Base-by-base conservation (phyloP, 1,140 invertebrate genomes). In the Diuraphis noxia region DNA sequence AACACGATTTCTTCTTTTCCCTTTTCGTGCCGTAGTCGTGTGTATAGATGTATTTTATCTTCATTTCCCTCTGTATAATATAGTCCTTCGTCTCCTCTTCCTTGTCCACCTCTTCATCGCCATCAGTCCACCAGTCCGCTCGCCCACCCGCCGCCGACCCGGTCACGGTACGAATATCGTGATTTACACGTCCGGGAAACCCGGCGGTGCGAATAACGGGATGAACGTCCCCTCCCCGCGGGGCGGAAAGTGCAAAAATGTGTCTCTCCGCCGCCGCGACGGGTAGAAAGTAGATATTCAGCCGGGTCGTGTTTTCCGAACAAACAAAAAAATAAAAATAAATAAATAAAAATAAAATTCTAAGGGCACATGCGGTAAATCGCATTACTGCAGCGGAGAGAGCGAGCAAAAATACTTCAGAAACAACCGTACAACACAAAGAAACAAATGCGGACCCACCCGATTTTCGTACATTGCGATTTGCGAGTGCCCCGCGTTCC, bases 241-340 rank as follows among this genome's bases (percentile, higher is more conserved):
- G 41, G 41, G 85, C 0, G 46, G 85, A 87, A 87, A 87, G 85
- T 87, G 85, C 85, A 87, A 87, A 87, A 87, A 87, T 87, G 85
- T 87, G 85, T 87, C 85, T 87, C n/a, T 23, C 17, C n/a, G 43
- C 81, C 40, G 25, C n/a, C 30, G 40, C 43, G 43, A 46, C 43
- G n/a, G 85, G 36, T 52, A 85, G 84, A 85, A 85, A 85, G 85
- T 38, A n/a, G 46, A 56, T 21, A 49, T 87, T 56, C 9, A 9
- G 81, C 23, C 34, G 82, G 82, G 43, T 86, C n/a, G 84, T 86
- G 84, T 86, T 86, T n/a, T 86, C 8, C 30, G 38, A n/a, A 19
- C 5, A n/a, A 72, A 6, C 25, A 30, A 38, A 10, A n/a, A n/a
- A 72, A 72, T n/a, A 30, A 82, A 82, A 82, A 30, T n/a, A n/a